Percentiles rank a stretch among this genome's conserved stretches.
Evolutionary conservation across 2,113 vertebrate genomes (phyloP).

Genomic region (Heptranchias perlo): DNA sequence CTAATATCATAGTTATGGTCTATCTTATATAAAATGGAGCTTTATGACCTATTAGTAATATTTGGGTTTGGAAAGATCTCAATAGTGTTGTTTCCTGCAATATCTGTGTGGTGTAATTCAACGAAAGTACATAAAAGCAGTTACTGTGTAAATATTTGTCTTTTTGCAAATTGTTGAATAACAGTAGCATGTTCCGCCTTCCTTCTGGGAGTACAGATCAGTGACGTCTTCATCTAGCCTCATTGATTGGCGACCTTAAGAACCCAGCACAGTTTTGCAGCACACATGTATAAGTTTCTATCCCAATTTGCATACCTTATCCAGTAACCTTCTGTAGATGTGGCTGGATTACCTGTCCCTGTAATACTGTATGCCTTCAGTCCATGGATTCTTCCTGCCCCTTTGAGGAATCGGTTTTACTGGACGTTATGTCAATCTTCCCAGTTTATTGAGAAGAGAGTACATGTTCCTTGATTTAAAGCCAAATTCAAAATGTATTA

Average conservation of each 20-base stretch:
- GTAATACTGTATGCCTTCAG: not conserved
- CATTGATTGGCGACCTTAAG: not conserved
- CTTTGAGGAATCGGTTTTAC: not conserved
- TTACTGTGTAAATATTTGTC: not conserved
- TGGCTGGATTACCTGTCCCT: not conserved
- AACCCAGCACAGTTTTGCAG: not conserved
- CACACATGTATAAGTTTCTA: not conserved
- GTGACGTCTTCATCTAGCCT: not conserved
- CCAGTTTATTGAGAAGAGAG: not conserved
- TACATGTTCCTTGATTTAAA: not conserved
- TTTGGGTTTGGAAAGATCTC: not conserved
- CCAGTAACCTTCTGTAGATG: not conserved
- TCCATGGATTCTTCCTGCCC: not conserved
- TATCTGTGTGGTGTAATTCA: not conserved
- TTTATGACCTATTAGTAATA: conserved; percentile 9
- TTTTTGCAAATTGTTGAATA: not conserved
- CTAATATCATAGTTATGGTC: not conserved
- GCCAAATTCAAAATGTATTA: not conserved
- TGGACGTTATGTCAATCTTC: not conserved
- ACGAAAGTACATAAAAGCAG: not conserved
- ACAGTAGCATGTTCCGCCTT: not conserved
- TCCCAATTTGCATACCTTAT: not conserved
- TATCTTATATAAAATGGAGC: not conserved
- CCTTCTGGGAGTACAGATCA: not conserved
- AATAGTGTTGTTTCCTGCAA: conserved; percentile 1